Conservation (phyloP, 1,140 invertebrate species). For the Cotesia chilonis region DNA sequence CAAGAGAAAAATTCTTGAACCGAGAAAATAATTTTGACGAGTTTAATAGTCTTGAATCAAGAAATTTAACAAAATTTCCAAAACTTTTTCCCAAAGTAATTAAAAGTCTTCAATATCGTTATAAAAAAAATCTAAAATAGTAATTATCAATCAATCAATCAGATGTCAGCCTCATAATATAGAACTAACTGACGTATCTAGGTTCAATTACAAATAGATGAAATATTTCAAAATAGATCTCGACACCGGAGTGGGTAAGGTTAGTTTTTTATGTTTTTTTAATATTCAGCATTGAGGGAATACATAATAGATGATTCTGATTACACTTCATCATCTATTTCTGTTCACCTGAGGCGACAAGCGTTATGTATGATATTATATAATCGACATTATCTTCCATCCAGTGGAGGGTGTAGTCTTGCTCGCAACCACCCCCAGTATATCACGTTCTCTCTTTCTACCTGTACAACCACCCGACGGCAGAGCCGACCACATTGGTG, state of each 20-base stretch:
- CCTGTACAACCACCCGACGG: not conserved
- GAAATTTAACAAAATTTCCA: too few species aligned
- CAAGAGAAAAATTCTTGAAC: too few species aligned
- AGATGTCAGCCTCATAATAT: not conserved
- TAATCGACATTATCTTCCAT: not conserved
- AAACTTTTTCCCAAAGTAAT: too few species aligned
- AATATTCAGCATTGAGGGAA: not conserved
- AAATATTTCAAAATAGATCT: constrained; percentile 5
- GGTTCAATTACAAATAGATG: constrained; percentile 10
- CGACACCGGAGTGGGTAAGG: not conserved
- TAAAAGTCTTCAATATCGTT: too few species aligned
- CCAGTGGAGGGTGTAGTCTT: not conserved
- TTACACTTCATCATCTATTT: constrained; percentile 34
- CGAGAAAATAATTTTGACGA: too few species aligned
- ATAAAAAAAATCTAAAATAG: too few species aligned
- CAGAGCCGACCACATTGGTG: constrained; percentile 10
- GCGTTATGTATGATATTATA: not conserved
- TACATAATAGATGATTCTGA: constrained; percentile 19
- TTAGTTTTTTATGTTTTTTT: constrained; percentile 20
- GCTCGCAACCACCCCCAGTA: not conserved
- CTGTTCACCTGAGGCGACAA: constrained; percentile 23
- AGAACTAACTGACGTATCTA: constrained; percentile 20
- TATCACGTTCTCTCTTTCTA: not conserved
- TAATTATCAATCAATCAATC: not conserved
- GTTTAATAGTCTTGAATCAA: too few species aligned